Conservation (phyloP, 2,888 invertebrate genomes). For the Sialis fuliginosa region DNA sequence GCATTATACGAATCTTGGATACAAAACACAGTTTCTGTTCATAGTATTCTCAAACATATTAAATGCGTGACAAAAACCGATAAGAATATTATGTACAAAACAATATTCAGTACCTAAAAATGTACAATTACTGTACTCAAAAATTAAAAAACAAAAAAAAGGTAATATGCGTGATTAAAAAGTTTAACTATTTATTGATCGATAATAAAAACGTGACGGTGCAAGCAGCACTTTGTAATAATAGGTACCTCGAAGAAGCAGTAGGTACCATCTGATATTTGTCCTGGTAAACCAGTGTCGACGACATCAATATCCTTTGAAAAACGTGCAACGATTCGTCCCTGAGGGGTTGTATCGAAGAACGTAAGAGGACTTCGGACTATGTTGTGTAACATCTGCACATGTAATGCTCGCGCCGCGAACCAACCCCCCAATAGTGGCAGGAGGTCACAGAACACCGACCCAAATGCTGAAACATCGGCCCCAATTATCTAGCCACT, state of each 20-base stretch:
- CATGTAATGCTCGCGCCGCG: slow-evolving; percentile 44
- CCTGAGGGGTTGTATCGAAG: slow-evolving; percentile 63
- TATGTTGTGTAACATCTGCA: slow-evolving; percentile 37
- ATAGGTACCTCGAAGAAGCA: slow-evolving; percentile 52
- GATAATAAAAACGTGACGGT: too few relatives aligned
- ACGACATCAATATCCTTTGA: slow-evolving; percentile 58
- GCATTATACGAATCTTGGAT: too few relatives aligned
- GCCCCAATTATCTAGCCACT: too few relatives aligned
- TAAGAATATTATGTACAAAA: too few relatives aligned
- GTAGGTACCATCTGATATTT: slow-evolving; percentile 47
- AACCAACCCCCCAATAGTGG: slow-evolving; percentile 38
- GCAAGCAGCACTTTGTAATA: neutral
- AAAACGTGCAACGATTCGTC: slow-evolving; percentile 56
- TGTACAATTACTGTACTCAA: too few relatives aligned
- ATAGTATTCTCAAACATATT: too few relatives aligned
- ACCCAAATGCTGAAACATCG: slow-evolving; percentile 29
- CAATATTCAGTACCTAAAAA: too few relatives aligned
- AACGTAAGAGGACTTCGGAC: slow-evolving; percentile 52
- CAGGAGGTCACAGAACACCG: slow-evolving; percentile 31
- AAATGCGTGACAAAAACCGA: too few relatives aligned
- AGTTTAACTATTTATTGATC: too few relatives aligned
- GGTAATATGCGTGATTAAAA: too few relatives aligned
- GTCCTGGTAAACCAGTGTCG: slow-evolving; percentile 41
- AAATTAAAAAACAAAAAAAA: too few relatives aligned
- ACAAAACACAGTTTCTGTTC: too few relatives aligned